Evolutionary conservation across 2,113 vertebrate genomes (phyloP).

Genomic region (Podiceps cristatus): DNA sequence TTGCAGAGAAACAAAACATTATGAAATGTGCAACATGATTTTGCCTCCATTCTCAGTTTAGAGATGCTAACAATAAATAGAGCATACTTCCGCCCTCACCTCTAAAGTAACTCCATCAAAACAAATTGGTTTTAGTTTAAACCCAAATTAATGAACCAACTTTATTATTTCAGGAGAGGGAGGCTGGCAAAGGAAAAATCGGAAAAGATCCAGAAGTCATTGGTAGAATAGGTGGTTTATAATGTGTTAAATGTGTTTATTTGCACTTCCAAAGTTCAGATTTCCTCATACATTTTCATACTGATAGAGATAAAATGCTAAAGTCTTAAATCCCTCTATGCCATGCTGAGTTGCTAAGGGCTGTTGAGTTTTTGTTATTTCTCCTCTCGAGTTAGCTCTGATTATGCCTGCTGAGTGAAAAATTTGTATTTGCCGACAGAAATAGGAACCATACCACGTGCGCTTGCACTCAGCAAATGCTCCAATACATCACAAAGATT

Average conservation of each 20-base stretch:
- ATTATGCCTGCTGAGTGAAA: constrained; percentile 89
- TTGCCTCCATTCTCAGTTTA: not conserved
- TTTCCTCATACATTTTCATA: constrained; percentile 86
- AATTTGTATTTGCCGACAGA: constrained; percentile 92
- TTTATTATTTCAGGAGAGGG: constrained; percentile 43
- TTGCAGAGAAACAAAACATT: not conserved
- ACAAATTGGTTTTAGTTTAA: constrained; percentile 2
- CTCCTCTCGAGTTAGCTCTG: constrained; percentile 83
- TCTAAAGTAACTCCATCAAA: not conserved
- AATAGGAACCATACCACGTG: constrained; percentile 81
- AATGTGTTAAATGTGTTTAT: constrained; percentile 82
- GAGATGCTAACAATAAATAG: not conserved
- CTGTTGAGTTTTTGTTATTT: constrained; percentile 87
- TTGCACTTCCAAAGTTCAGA: constrained; percentile 81
- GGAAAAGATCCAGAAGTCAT: constrained; percentile 4
- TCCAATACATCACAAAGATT: constrained; percentile 88
- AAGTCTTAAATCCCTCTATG: constrained; percentile 84
- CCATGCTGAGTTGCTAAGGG: constrained; percentile 85
- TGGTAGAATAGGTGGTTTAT: constrained; percentile 66
- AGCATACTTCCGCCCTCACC: not conserved
- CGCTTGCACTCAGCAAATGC: constrained; percentile 84
- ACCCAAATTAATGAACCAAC: constrained; percentile 30
- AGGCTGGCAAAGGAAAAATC: not conserved
- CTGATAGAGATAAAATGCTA: constrained; percentile 85
- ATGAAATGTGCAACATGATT: not conserved